These are phyloP conservation scores for Stercorarius parasiticus DNA, from an alignment of 2,113 vertebrate species.

Conservation along the genomic window DNA sequence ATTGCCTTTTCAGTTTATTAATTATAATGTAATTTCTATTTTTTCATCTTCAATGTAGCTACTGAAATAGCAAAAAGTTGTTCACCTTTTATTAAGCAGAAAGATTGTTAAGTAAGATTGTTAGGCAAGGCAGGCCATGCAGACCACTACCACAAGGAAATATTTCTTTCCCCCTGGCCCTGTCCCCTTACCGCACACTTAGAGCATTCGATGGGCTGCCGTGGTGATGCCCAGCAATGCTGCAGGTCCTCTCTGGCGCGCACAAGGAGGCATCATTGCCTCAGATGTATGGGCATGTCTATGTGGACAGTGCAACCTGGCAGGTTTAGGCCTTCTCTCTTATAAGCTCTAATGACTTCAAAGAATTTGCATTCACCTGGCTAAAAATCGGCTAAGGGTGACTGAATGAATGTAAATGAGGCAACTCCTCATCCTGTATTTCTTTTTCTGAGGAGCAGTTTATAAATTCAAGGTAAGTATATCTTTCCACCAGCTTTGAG, in stretches of 20 bases:
- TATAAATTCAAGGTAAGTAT: constrained; percentile 67
- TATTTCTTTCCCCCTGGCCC: background rate
- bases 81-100: background rate
- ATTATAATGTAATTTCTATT: background rate
- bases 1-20: background rate
- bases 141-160: background rate
- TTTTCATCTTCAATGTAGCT: background rate
- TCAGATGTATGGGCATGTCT: accelerated
- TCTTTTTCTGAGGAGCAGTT: constrained; percentile 46
- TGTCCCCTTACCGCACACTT: background rate
- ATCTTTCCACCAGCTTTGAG: constrained; percentile 49
- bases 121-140: background rate
- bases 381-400: background rate
- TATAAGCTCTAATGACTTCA: background rate
- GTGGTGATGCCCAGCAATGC: background rate
- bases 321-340: background rate
- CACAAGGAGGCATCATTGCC: background rate
- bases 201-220: accelerated
- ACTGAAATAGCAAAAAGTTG: background rate
- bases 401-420: constrained; percentile 38
- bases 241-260: background rate
- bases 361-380: constrained; percentile 10
- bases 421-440: constrained; percentile 7
- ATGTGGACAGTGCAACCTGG: background rate
- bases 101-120: background rate